Percentiles rank a stretch among this genome's conserved stretches.
phyloP scores from a whole-genome alignment of 2,797 vertebrate genomes.

The Acanthornis magna region DNA sequence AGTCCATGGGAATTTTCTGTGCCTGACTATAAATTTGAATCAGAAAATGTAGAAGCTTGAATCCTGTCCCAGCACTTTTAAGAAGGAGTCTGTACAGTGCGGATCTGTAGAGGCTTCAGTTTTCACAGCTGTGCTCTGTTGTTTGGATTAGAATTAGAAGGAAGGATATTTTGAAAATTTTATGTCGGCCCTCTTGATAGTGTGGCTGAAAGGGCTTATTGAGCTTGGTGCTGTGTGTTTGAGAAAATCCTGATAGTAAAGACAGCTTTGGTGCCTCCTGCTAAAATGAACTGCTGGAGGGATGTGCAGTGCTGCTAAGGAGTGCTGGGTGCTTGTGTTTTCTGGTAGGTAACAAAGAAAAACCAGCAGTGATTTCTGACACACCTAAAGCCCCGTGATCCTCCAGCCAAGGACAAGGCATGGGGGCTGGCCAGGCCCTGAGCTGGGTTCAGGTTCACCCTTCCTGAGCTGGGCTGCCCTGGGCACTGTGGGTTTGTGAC shows the following conservation, averaged over 20 bases:
- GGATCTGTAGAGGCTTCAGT: not conserved
- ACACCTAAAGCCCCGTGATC: fast-evolving
- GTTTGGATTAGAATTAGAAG: constrained; percentile 54
- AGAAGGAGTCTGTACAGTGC: not conserved
- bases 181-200: not conserved
- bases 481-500: fast-evolving
- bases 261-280: not conserved
- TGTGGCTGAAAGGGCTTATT: constrained; percentile 29
- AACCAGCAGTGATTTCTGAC: not conserved
- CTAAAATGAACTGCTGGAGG: not conserved
- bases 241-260: not conserved
- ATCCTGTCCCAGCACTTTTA: not conserved
- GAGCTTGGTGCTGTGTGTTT: not conserved
- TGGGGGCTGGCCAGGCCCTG: fast-evolving
- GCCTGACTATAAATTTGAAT: not conserved
- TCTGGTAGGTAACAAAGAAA: not conserved
- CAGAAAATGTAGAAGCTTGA: not conserved
- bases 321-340: not conserved
- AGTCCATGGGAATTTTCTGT: not conserved
- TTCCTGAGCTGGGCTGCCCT: not conserved
- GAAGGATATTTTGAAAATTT: constrained; percentile 46
- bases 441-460: not conserved
- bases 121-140: constrained; percentile 66
- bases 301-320: not conserved
- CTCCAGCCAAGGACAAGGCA: not conserved